Base-by-base conservation (phyloP, 1,140 invertebrate species). In the Tetragonula clypearis region DNA sequence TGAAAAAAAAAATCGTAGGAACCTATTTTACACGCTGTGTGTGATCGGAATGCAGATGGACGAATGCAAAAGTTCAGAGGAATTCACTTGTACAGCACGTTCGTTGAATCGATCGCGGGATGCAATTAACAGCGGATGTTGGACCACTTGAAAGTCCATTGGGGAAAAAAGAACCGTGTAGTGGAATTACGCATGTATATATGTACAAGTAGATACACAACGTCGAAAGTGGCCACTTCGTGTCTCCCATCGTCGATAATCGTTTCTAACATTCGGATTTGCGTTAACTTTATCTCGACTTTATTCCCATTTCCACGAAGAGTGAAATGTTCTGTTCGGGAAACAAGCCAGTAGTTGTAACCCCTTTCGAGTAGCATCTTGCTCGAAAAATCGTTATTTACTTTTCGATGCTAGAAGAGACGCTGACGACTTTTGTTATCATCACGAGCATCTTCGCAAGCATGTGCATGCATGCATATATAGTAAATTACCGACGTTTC, bases 81-180 rank as follows among this genome's bases (percentile, higher is more conserved):
- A 71, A 83, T 83, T 83, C 82, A 58, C 6, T 83, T 60, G 75
- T 30, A 41, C 55, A 56, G 74, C 74, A 68, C 41, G 82, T 83
- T 83, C 82, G n/a, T 75, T 71, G 80, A 86, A 82, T 11, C 80
- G 94, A 89, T 86, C 84, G 82, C 82, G 86, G 88, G 86, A 85
- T 78, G 77, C 56, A 87, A 85, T 84, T 79, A 84, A 84, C 86
- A 74, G 79, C 75, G 86, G 82, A 84, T 84, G 82, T 72, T 79
- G 68, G 58, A 53, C 82, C 82, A 84, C 82, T 84, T 84, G 82
- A 84, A 84, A 73, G 49, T 35, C 69, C 74, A 77, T 69, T 71
- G 56, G 62, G 41, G 35, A 35, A 66, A 78, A 76, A 83, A 62
- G 65, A 77, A 78, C 21, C 60, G 3, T 23, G 3, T 55, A 12